Evolutionary conservation across 2,797 vertebrate genomes (phyloP), one percentile per base, ranked within the genome.

Genomic region (Manis crassicaudata): DNA sequence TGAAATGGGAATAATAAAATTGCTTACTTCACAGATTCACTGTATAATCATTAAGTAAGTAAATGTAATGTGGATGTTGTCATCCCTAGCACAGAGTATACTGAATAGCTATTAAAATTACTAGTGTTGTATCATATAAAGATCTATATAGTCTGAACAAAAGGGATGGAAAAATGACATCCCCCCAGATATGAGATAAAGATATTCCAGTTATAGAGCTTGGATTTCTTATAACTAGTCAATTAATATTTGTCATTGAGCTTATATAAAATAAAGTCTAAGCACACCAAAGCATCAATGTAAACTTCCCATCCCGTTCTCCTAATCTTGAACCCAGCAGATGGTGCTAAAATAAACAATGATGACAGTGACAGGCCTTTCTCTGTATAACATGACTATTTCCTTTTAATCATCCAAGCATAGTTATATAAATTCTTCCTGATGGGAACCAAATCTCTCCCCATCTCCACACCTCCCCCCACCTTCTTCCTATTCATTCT

Each of bases 301-400:
- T 83, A 82, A 96, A 95, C 23, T 37, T 82, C 29, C 56, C 16
- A 50, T 37, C n/a, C 63, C 77, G 17, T 87, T 90, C 67, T 88
- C 67, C 40, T 77, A 88, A 81, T 75, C 56, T 90, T 85, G 29
- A 96, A 60, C n/a, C 8, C n/a, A 88, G 73, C 81, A 95, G 88
- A 86, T 91, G 82, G 46, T 67, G 43, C 88, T 94, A 90, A 90
- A 56, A 65, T 88, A 88, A 97, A 94, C 92, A 95, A 20, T 29
- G 43, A 84, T 94, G n/a, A 7, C 21, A 70, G 21, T n/a, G 52
- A 82, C 23, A 54, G 23, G 52, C 18, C 27, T 96, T 94, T 91
- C 50, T 88, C 46, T 72, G 20, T 20, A 23, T 5, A 67, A 60
- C 25, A 37, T 83, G 54, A 85, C 50, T 54, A 29, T 83, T 94